phyloP scores from a whole-genome alignment of 2,113 vertebrate species.

The western clawed frog (Xenopus tropicalis) region DNA sequence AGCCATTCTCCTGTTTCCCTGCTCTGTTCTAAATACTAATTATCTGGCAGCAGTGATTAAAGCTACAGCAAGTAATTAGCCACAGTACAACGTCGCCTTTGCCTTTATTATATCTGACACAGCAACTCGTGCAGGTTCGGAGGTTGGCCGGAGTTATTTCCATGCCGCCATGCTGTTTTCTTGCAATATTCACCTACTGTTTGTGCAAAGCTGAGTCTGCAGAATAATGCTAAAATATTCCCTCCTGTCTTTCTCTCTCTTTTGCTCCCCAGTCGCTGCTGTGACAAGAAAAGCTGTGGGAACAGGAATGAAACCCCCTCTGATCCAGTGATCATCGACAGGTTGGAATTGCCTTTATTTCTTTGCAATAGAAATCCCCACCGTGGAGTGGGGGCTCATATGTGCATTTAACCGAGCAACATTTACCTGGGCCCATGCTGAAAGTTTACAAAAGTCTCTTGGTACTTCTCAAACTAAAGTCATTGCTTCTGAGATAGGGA shows the following conservation, averaged over 20 bases:
- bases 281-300: slow-evolving; percentile 99
- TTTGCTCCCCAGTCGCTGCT: slow-evolving; percentile 85
- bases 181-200: slow-evolving; percentile 51
- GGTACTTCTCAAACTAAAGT: no score
- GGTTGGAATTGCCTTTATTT: slow-evolving; percentile 84
- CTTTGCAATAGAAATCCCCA: slow-evolving; percentile 22
- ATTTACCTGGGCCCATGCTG: slow-evolving; percentile 50
- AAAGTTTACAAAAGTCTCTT: no score
- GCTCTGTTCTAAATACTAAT: no score
- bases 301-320: slow-evolving; percentile 99
- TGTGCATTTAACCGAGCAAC: slow-evolving; percentile 16
- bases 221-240: slow-evolving; percentile 49
- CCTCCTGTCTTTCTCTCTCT: slow-evolving; percentile 59
- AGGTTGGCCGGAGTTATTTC: no score
- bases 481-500: no score
- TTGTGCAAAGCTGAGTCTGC: slow-evolving; percentile 71
- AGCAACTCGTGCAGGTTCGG: no score
- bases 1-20: no score
- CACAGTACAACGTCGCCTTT: no score
- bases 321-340: slow-evolving; percentile 99
- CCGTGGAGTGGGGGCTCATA: slow-evolving; percentile 7
- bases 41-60: no score
- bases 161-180: no score
- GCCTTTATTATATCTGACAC: no score
- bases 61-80: no score